phyloP scores from a whole-genome alignment of 2,113 vertebrate genomes.

The Semicossyphus pulcher region DNA sequence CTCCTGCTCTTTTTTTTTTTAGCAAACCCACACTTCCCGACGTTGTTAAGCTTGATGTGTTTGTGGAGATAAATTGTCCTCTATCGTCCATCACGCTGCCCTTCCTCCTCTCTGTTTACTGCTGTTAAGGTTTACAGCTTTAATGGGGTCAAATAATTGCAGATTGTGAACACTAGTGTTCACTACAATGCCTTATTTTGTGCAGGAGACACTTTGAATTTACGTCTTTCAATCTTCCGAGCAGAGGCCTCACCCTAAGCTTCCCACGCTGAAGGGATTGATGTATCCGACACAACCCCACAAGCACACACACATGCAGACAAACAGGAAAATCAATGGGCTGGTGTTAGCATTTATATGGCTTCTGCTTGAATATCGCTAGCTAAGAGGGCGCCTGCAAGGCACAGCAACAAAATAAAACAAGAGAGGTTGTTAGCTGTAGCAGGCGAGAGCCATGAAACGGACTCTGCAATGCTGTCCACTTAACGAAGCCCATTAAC shows the following conservation, averaged over 20 bases:
- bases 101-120: slow-evolving; percentile 22
- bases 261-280: slow-evolving; percentile 64
- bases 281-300: slow-evolving; percentile 61
- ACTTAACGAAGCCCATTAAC: slow-evolving; percentile 68
- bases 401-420: slow-evolving; percentile 24
- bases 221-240: slow-evolving; percentile 55
- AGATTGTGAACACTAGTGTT: slow-evolving; percentile 5
- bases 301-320: slow-evolving; percentile 16
- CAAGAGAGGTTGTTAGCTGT: slow-evolving; percentile 24
- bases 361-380: slow-evolving; percentile 59
- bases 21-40: slow-evolving; percentile 9
- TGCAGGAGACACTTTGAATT: slow-evolving; percentile 48
- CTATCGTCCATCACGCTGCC: background rate
- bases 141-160: slow-evolving; percentile 46
- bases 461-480: slow-evolving; percentile 34
- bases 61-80: slow-evolving; percentile 28
- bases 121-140: slow-evolving; percentile 45
- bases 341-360: slow-evolving; percentile 73
- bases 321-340: slow-evolving; percentile 66
- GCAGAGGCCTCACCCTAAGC: slow-evolving; percentile 35
- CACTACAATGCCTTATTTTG: slow-evolving; percentile 37
- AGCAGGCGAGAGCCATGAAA: slow-evolving; percentile 50
- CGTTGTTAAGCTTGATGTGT: slow-evolving; percentile 26
- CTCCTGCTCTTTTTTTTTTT: background rate
- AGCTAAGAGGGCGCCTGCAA: slow-evolving; percentile 44